A percentile compares a stretch with the other conserved stretches of the same genome.
Evolutionary conservation across 2,888 invertebrate species (phyloP).

Genomic region (Linhomoeus sp.): DNA sequence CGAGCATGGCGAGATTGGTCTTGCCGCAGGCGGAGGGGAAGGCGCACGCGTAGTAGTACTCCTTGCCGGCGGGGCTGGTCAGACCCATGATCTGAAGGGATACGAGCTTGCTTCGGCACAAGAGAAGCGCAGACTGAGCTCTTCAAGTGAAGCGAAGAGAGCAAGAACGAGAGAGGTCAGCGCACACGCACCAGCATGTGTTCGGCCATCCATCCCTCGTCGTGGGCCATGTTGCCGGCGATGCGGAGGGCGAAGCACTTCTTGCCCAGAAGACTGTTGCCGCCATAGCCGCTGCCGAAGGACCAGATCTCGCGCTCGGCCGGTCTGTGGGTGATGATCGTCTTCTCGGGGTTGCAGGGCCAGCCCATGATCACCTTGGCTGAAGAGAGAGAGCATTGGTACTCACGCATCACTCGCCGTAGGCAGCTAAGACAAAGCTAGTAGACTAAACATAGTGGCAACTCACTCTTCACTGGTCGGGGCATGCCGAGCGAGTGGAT

Average conservation of each 20-base stretch:
- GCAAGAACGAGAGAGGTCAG: too few species aligned
- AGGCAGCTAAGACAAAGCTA: too few species aligned
- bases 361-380: slow-evolving; percentile 43
- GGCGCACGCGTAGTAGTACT: slow-evolving; percentile 53
- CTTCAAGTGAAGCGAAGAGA: too few species aligned
- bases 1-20: slow-evolving; percentile 96
- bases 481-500: slow-evolving; percentile 81
- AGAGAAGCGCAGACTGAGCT: neutral
- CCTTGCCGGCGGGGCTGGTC: slow-evolving; percentile 59
- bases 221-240: slow-evolving; percentile 70
- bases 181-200: neutral
- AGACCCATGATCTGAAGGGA: slow-evolving; percentile 63
- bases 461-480: slow-evolving; percentile 37
- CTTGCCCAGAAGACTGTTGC: slow-evolving; percentile 70
- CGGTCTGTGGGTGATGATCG: slow-evolving; percentile 74
- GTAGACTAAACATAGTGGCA: neutral
- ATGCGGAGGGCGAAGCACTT: slow-evolving; percentile 87
- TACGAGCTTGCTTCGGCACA: neutral
- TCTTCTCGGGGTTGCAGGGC: slow-evolving; percentile 90
- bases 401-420: too few species aligned
- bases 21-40: slow-evolving; percentile 98
- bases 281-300: slow-evolving; percentile 72
- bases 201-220: slow-evolving; percentile 88
- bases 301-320: slow-evolving; percentile 64
- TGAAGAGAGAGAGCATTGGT: too few species aligned